Percentiles rank a stretch among this genome's conserved stretches.
Evolutionary conservation across 2,113 vertebrate genomes (phyloP).

Genomic region (Corythornis vintsioides): DNA sequence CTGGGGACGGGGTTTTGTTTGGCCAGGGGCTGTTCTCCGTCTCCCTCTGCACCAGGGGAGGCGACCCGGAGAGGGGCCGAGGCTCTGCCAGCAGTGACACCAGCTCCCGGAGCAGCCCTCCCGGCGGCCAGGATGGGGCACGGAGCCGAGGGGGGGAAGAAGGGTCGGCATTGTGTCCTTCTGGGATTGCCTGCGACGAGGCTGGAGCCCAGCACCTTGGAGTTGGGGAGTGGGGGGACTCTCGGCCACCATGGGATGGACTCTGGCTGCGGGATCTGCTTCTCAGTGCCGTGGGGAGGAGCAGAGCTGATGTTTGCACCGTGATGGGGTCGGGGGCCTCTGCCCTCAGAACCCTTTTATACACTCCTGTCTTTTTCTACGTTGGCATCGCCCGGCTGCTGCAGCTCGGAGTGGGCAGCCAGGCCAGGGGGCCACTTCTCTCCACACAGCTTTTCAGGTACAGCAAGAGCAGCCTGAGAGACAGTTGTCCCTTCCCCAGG

Average conservation of each 20-base stretch:
- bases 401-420: fast-evolving
- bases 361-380: not conserved
- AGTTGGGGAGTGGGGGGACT: not conserved
- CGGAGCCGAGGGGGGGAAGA: not conserved
- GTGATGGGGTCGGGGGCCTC: not conserved
- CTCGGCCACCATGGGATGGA: not conserved
- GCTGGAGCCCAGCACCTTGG: not conserved
- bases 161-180: not conserved
- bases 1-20: not conserved
- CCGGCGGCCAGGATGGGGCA: not conserved
- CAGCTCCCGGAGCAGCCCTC: not conserved
- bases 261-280: not conserved
- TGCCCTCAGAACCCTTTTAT: not conserved
- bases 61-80: not conserved
- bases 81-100: not conserved
- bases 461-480: not conserved
- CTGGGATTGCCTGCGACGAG: too few relatives aligned
- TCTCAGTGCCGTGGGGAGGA: not conserved
- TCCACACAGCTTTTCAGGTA: not conserved
- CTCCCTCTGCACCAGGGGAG: not conserved
- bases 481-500: not conserved
- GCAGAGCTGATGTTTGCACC: not conserved
- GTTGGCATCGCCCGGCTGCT: not conserved
- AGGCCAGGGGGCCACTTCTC: not conserved
- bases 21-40: not conserved